These are phyloP conservation scores for Carapus acus DNA, from an alignment of 2,797 vertebrate species.

Conservation along the genomic window DNA sequence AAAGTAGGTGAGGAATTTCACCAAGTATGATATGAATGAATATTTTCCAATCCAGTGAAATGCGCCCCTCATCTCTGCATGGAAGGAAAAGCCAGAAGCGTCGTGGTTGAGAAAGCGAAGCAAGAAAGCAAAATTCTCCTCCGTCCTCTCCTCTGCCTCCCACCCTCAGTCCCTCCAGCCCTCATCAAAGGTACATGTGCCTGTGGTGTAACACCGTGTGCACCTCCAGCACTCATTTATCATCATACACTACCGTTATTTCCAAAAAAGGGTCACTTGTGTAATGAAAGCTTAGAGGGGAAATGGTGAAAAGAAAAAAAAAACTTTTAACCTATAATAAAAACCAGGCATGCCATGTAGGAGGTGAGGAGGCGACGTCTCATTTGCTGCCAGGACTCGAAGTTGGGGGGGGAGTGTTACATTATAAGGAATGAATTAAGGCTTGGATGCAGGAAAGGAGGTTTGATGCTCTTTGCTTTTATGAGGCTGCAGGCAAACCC, in stretches of 20 bases:
- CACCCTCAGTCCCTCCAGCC: conserved; percentile 22
- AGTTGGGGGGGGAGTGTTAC: conserved; percentile 46
- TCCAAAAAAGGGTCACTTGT: conserved; percentile 58
- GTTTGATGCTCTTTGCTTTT: conserved; percentile 56
- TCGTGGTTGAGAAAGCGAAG: conserved; percentile 34
- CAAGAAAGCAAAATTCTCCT: conserved; percentile 17
- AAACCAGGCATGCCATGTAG: conserved; percentile 71
- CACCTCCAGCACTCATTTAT: conserved; percentile 63
- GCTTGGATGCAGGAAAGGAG: conserved; percentile 56
- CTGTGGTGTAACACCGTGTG: conserved; percentile 35
- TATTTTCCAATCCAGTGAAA: conserved; percentile 42
- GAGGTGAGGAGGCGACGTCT: conserved; percentile 58
- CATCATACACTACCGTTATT: conserved; percentile 44
- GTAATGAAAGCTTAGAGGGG: conserved; percentile 53
- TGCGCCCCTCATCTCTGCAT: conserved; percentile 39
- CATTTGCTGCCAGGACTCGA: conserved; percentile 58
- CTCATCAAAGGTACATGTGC: conserved; percentile 47
- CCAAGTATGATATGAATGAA: conserved; percentile 25
- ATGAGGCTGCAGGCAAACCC: conserved; percentile 55
- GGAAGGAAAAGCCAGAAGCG: conserved; percentile 32
- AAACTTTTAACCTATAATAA: conserved; percentile 65
- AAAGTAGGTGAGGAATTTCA: conserved; percentile 29
- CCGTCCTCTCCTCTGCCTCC: conserved; percentile 26
- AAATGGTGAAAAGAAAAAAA: conserved; percentile 41
- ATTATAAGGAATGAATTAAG: conserved; percentile 65